Base-by-base conservation (phyloP, 2,113 vertebrate species). In the Corythaixoides concolor region DNA sequence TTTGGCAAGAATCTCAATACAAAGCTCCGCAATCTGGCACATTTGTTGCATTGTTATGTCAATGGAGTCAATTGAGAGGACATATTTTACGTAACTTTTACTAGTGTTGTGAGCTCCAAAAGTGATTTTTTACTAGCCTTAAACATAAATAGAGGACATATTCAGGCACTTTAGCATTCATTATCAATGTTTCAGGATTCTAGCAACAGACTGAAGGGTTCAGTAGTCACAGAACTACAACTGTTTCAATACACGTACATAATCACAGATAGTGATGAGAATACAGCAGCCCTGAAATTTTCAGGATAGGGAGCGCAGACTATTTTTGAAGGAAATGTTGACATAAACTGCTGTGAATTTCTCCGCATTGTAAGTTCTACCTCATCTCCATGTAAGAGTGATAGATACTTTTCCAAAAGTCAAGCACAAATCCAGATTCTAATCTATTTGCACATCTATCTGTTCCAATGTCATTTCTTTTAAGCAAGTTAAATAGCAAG, bases 81-180 rank as follows among this genome's bases (percentile, higher is more conserved):
- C 0, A 0, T 33, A 30, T 50, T 78, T 94, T 66, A 16, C 2
- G 3, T 19, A 62, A 33, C 0, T 16, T 26, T 56, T 45, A 1
- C 39, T 63, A 18, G 2, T 9, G 1, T 1, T 50, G 8, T 15
- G 60, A 69, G 5, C 20, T 86, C 30, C 33, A 69, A 28, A 84
- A 56, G 18, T 45, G 8, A 21, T 21, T 15, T 60, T 53, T 59
- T 39, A 50, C 12, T 32, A 47, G 4, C 2, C 6, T 66, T 68
- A 39, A 15, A 18, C 35, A 63, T 35, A 77, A 76, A 56, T 4
- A 63, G 11, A 56, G 5, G 6, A 33, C 49, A 43, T 35, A 15
- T 24, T 63, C 18, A 74, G 39, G 21, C 23, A 62, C 5, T 53
- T 81, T 12, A 15, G 6, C 3, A 19, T 43, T 21, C 18, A 62